These are phyloP conservation scores for Odontomyia ornata DNA, from an alignment of 2,888 invertebrate genomes.

Conservation along the genomic window DNA sequence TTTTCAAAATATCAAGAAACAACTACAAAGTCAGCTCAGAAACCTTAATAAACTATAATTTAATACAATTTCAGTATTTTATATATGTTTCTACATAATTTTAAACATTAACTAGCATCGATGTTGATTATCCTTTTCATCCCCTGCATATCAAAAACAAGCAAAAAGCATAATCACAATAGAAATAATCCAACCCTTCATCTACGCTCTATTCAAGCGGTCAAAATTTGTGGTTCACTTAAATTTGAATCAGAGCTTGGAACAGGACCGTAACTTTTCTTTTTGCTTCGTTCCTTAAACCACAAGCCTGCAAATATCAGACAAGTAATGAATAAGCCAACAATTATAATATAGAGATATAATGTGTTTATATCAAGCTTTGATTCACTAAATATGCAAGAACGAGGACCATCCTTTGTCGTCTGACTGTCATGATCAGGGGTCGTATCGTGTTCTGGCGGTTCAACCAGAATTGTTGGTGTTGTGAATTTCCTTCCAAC, in stretches of 20 bases:
- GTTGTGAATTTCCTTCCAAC: slow-evolving; percentile 50
- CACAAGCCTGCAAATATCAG: slow-evolving; percentile 51
- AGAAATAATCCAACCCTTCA: too few species aligned
- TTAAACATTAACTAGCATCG: too few species aligned
- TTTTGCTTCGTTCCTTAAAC: slow-evolving; percentile 57
- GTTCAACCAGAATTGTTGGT: slow-evolving; percentile 55
- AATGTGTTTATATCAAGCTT: not conserved
- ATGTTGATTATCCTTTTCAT: too few species aligned
- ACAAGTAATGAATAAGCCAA: slow-evolving; percentile 52
- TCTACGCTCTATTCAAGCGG: too few species aligned
- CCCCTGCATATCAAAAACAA: too few species aligned
- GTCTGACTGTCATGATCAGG: not conserved
- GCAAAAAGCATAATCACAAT: too few species aligned
- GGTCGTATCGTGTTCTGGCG: not conserved
- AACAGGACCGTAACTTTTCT: slow-evolving; percentile 62
- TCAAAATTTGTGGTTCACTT: not conserved
- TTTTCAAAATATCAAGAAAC: too few species aligned
- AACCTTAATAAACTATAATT: too few species aligned
- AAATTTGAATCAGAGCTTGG: slow-evolving; percentile 60
- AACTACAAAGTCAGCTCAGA: too few species aligned
- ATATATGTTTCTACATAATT: too few species aligned
- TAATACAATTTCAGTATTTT: too few species aligned
- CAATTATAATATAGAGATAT: slow-evolving; percentile 52
- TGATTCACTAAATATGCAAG: slow-evolving; percentile 39
- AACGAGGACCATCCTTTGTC: slow-evolving; percentile 49